Base-by-base conservation (phyloP, 2,113 vertebrate species). In the Mystacornis crossleyi region DNA sequence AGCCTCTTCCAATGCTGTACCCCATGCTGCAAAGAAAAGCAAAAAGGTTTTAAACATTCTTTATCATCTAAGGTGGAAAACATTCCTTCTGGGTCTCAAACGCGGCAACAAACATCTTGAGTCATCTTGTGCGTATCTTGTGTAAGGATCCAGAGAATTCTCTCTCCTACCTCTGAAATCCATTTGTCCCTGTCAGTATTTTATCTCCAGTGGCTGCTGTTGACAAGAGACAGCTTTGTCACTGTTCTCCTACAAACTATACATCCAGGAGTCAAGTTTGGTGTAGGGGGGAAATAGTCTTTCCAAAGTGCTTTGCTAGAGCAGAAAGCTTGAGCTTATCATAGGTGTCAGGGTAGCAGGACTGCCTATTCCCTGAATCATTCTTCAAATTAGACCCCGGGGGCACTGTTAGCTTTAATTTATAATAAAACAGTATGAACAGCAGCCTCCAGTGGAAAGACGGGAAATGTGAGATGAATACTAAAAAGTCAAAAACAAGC, bases 351-450 rank as follows among this genome's bases (percentile, higher is more conserved):
- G 86, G 50, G 65, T 12, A 50, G 84, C 77, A 86, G 54, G 57
- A 34, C 54, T 54, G 50, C 50, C 70, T 72, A 70, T 62, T 93
- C 62, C 58, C 90, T 62, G 67, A 88, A 77, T 86, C 50, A 82
- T 65, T 80, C 85, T 17, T 66, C 74, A 81, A 92, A 92, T 88
- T 14, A 79, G 85, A 83, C 71, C 65, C 78, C 60, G 9, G 23
- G 55, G 73, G 65, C 66, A 81, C 43, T n/a, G 66, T 72, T 81
- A 67, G n/a, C 73, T 79, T 87, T 69, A 61, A 92, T 86, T 91
- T 92, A 65, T 54, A 80, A 92, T 33, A 65, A 34, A 94, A 72
- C n/a, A 91, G 48, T 51, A 43, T 12, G 70, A 93, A 89, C 80
- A 90, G 67, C 73, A 86, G 82, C 45, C 71, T 66, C 58, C 3